Evolutionary conservation across 2,113 vertebrate genomes (phyloP), one percentile per base, ranked within the genome.

Genomic region (Lamprotornis superbus): DNA sequence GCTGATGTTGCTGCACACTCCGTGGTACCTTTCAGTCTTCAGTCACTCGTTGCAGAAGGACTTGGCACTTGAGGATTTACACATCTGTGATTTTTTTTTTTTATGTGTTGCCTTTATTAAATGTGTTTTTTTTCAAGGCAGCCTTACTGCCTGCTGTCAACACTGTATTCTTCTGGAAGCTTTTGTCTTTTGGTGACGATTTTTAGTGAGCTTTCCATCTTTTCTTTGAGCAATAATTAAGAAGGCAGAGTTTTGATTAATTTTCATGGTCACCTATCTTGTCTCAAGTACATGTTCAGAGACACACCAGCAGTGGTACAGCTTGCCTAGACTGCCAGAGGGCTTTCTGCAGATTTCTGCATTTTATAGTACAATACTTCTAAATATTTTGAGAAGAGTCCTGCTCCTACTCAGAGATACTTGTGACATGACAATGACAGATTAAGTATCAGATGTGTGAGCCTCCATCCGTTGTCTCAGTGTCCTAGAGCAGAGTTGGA

Each of bases 71-170:
- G 68, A 92, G 53, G 40, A 20, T 87, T 88, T 27, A 95, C 68
- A 80, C 49, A 2, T 47, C 30, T 56, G 64, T 88, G 63, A 76
- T 71, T 82, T 56, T 50, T 25, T 81, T 64, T 83, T 71, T 85
- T 59, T 47, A 89, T 22, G 30, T 89, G 81, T 93, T 95, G 93
- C 89, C 81, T 97, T 89, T 84, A 95, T 96, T 89, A 86, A 93
- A 93, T 90, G 82, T 94, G 74, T 77, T 86, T 86, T 71, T 71
- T 95, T 90, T 74, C 37, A 33, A 89, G 92, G 33, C 93, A 95
- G 93, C 47, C 31, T 70, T 78, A 11, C 9, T 59, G 80, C 56
- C 85, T 79, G 88, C 76, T 95, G 88, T 96, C 65, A 52, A 69
- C 53, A 11, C 68, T 77, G 57, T 15, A 18, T 12, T 78, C n/a